Evolutionary conservation across 2,797 vertebrate genomes (phyloP), one percentile per base, ranked within the genome.

Genomic region (Trematomus bernacchii): DNA sequence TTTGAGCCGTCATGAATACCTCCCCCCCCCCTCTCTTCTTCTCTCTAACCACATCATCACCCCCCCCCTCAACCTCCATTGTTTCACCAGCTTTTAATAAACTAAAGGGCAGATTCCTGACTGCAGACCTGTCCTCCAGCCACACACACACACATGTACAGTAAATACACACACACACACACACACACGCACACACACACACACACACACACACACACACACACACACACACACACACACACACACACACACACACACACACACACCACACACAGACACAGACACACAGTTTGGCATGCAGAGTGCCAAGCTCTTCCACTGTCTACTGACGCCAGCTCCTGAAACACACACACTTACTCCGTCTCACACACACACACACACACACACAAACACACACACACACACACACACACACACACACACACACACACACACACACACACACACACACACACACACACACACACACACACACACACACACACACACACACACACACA

Each of bases 41-140:
- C 62, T 71, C 61, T 83, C 71, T 62, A 73, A 76, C 75, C 47
- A 63, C 72, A 71, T 84, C 82, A 83, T 85, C 80, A 23, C 37
- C 37, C 82, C 27, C 73, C 55, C 15, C 66, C 80, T 71, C 72
- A 19, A 58, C 66, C 73, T 85, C 94, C 90, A 94, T 95, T 94
- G 94, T 95, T 95, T 95, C 93, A 93, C 82, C 86, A 90, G 93
- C 95, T 95, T 95, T 96, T 95, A 96, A 96, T 96, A 96, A 96
- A 95, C 93, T 94, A 94, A 94, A 95, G 95, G 94, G 94, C 94
- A 95, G 95, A 96, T 96, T 95, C 95, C 94, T 92, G 90, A 89
- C 77, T 87, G 84, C 80, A 86, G 80, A 89, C 88, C 88, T 89
- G 84, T 84, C 81, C 83, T 85, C 66, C 73, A 78, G 57, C 53